These are phyloP conservation scores for Heliconius eleuchia DNA, from an alignment of 1,140 invertebrate species.

Conservation along the genomic window DNA sequence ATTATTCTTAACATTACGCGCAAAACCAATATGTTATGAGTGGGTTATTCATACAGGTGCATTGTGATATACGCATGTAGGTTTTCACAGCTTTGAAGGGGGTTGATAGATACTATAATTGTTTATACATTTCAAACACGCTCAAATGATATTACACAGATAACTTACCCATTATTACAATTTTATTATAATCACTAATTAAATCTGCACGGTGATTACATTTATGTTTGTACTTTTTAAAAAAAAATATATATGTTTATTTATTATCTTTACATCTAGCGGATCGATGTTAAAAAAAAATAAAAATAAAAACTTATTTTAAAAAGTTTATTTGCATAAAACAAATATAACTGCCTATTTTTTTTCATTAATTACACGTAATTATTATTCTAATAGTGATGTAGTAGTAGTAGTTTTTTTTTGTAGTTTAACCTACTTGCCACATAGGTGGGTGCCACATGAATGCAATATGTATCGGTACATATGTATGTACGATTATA, in stretches of 20 bases:
- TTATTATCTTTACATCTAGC: slow-evolving; percentile 14
- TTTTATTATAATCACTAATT: background rate
- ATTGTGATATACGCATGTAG: slow-evolving; percentile 25
- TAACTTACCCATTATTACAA: slow-evolving; percentile 6
- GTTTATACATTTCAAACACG: slow-evolving; percentile 1
- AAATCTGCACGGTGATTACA: background rate
- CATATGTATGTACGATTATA: slow-evolving; percentile 43
- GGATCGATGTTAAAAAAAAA: slow-evolving; percentile 9
- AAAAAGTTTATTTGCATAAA: slow-evolving; percentile 18
- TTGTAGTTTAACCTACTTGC: slow-evolving; percentile 33
- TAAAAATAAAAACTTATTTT: slow-evolving; percentile 20
- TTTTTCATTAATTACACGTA: background rate
- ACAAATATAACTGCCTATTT: slow-evolving; percentile 9
- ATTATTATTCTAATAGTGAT: background rate
- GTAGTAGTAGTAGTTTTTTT: background rate
- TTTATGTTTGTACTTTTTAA: background rate
- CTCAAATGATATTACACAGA: background rate
- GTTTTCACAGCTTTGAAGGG: slow-evolving; percentile 26
- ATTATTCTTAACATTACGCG: slow-evolving; percentile 36
- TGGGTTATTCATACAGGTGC: slow-evolving; percentile 38
- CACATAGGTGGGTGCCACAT: slow-evolving; percentile 76
- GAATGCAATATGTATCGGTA: slow-evolving; percentile 62
- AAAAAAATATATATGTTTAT: background rate
- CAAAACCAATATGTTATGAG: slow-evolving; percentile 29
- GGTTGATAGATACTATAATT: background rate